Percentiles rank a stretch among this genome's conserved stretches.
These are phyloP conservation scores for Epizoanthus illoricatus DNA, from an alignment of 92 coral and sea anemone species.

Conservation along the genomic window DNA sequence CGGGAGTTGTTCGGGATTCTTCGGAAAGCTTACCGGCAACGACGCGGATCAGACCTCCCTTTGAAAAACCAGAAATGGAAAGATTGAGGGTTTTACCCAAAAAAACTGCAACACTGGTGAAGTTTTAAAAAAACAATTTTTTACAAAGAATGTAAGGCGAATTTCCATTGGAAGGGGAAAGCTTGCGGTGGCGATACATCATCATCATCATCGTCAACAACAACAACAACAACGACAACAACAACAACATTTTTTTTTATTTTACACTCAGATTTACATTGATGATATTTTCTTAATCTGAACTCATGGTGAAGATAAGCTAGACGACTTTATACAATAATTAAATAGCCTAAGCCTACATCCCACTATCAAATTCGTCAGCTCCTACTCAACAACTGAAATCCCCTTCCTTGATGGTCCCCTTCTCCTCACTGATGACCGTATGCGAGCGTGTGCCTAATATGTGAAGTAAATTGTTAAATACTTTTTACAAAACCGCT, in stretches of 20 bases:
- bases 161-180: no score
- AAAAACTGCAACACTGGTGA: no score
- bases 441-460: no score
- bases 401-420: conserved; percentile 14
- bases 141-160: no score
- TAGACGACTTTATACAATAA: not conserved
- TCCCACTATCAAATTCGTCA: conserved; percentile 28
- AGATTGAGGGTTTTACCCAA: no score
- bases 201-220: not conserved
- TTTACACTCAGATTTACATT: not conserved
- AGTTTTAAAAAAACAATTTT: no score
- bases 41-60: no score
- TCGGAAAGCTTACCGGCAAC: conserved; percentile 3
- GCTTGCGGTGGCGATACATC: no score
- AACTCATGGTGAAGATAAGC: conserved; percentile 9
- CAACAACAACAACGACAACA: not conserved
- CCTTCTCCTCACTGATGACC: not conserved
- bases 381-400: not conserved
- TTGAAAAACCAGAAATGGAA: no score
- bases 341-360: conserved; percentile 1
- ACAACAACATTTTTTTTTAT: no score
- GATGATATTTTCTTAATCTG: conserved; percentile 25
- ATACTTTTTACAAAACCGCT: no score
- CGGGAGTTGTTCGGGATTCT: conserved; percentile 4
- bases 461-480: no score